Evolutionary conservation across 2,888 invertebrate species (phyloP).

Genomic region (Brenthis hecate): DNA sequence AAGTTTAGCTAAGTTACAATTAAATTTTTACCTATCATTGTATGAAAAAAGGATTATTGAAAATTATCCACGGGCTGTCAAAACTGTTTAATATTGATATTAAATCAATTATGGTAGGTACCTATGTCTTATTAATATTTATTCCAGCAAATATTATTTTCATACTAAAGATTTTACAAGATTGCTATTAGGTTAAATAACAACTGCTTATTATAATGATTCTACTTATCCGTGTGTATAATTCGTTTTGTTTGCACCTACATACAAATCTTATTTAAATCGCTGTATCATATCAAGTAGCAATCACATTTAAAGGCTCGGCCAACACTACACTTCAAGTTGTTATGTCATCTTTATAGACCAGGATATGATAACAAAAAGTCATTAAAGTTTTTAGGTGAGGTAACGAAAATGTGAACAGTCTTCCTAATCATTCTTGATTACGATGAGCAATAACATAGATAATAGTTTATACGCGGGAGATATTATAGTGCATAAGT

Average conservation of each 20-base stretch:
- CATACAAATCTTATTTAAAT: conserved; percentile 31
- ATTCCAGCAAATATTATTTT: background rate
- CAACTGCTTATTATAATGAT: background rate
- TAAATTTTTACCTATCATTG: no score
- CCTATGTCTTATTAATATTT: background rate
- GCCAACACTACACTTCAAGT: conserved; percentile 23
- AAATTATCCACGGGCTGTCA: no score
- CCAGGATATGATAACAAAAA: conserved; percentile 8
- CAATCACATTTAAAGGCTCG: conserved; percentile 33
- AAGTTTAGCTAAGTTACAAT: no score
- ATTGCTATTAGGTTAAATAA: background rate
- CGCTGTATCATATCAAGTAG: conserved; percentile 29
- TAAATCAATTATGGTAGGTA: no score
- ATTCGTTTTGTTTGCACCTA: conserved; percentile 29
- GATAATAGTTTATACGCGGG: no score
- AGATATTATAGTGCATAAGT: no score
- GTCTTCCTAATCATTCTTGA: no score
- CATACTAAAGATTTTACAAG: background rate
- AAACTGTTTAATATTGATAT: no score
- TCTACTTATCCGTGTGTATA: conserved; percentile 22
- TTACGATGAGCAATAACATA: no score
- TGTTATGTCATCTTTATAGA: conserved; percentile 33
- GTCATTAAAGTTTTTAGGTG: background rate
- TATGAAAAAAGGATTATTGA: no score
- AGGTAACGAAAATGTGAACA: background rate